Evolutionary conservation across 2,113 vertebrate genomes (phyloP).

Genomic region (Bufo bufo): DNA sequence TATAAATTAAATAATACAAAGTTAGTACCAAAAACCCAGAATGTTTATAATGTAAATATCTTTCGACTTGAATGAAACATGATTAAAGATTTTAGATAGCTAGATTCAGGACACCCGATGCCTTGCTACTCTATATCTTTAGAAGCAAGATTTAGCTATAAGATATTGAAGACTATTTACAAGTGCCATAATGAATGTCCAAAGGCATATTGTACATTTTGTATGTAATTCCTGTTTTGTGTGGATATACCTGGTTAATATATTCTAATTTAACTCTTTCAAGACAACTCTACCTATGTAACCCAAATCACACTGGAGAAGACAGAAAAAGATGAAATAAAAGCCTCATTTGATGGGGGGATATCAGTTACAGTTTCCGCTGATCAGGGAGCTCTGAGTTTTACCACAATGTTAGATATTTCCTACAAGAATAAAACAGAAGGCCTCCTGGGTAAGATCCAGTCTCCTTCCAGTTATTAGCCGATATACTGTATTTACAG

Average conservation of each 20-base stretch:
- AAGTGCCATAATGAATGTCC: background rate
- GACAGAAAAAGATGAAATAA: slow-evolving; percentile 25
- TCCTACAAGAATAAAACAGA: slow-evolving; percentile 53
- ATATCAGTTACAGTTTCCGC: slow-evolving; percentile 56
- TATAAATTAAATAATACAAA: no score
- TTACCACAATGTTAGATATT: slow-evolving; percentile 47
- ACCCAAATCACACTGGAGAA: slow-evolving; percentile 42
- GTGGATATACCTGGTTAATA: background rate
- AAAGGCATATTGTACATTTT: background rate
- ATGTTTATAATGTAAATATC: no score
- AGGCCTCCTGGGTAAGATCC: slow-evolving; percentile 55
- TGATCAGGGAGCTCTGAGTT: slow-evolving; percentile 44
- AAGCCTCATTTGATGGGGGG: slow-evolving; percentile 46
- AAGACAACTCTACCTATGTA: slow-evolving; percentile 53
- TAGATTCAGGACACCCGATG: no score
- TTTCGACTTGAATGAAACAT: no score
- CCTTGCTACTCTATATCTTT: no score
- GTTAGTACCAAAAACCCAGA: no score
- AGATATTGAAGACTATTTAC: background rate
- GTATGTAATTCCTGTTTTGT: background rate
- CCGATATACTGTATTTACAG: background rate
- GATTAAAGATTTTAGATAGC: no score
- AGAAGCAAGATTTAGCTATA: no score
- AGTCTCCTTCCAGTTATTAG: background rate
- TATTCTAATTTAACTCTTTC: background rate